Percentiles rank a stretch among this genome's conserved stretches.
phyloP scores from a whole-genome alignment of 1,140 invertebrate genomes.

The Drosophila repleta region DNA sequence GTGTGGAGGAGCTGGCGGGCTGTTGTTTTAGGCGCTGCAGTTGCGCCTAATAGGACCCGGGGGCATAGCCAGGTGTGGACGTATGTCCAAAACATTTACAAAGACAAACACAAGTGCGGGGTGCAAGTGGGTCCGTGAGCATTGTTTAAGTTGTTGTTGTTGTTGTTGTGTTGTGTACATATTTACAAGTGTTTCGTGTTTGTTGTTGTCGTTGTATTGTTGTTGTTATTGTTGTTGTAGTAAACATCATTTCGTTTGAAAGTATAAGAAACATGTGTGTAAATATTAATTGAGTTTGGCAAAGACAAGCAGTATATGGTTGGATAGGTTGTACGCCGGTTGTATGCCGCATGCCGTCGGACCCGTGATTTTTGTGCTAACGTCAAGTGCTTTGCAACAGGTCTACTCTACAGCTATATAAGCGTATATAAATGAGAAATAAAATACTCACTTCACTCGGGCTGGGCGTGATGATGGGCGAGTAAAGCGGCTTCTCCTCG shows the following conservation, averaged over 20 bases:
- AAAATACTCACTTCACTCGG: conserved; percentile 69
- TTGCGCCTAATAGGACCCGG: conserved; percentile 56
- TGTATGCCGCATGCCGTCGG: not conserved
- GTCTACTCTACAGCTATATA: conserved; percentile 9
- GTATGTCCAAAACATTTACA: conserved; percentile 58
- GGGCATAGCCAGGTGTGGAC: conserved; percentile 1
- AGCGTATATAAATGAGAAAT: not conserved
- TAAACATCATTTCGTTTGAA: conserved; percentile 67
- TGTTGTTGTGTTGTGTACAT: conserved; percentile 52
- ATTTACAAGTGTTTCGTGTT: conserved; percentile 71
- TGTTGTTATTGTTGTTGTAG: conserved; percentile 51
- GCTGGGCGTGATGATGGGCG: conserved; percentile 72
- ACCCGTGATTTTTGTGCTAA: conserved; percentile 13
- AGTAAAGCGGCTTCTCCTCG: conserved; percentile 71
- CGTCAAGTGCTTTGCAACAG: conserved; percentile 13
- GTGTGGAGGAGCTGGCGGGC: conserved; percentile 20
- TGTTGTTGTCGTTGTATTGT: conserved; percentile 46
- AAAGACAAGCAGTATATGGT: conserved; percentile 53
- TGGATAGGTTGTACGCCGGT: conserved; percentile 1
- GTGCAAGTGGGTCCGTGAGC: conserved; percentile 51
- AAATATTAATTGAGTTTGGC: conserved; percentile 73
- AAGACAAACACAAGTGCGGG: conserved; percentile 69
- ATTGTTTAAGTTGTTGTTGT: conserved; percentile 48
- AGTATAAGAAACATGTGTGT: conserved; percentile 78
- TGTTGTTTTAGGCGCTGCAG: conserved; percentile 63